Evolutionary conservation across 2,888 invertebrate species (phyloP).

Genomic region (Ptilodon capucinus): DNA sequence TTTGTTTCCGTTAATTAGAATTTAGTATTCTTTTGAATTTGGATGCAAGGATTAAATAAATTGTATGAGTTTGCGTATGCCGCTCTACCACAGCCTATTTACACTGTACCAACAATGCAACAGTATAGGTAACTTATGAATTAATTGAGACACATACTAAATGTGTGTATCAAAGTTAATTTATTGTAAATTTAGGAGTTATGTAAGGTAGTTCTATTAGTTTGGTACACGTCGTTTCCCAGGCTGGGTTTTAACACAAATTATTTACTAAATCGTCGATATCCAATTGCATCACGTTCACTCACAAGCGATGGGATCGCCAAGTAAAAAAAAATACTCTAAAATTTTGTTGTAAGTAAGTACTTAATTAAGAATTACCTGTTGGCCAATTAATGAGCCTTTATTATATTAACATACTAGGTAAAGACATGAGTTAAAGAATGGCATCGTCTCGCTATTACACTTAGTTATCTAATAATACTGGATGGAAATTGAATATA

Average conservation of each 20-base stretch:
- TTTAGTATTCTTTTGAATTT: too few relatives aligned
- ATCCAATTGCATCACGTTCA: constrained; percentile 7
- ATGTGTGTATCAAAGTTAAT: too few relatives aligned
- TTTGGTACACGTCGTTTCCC: too few relatives aligned
- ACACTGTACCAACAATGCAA: too few relatives aligned
- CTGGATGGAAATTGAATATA: constrained; percentile 79
- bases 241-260: not conserved
- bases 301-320: constrained; percentile 49
- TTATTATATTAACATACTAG: constrained; percentile 60
- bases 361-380: constrained; percentile 43
- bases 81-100: too few relatives aligned
- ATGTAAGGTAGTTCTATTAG: constrained; percentile 19
- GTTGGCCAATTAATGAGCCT: constrained; percentile 63
- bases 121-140: too few relatives aligned
- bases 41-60: too few relatives aligned
- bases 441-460: constrained; percentile 58
- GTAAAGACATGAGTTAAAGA: constrained; percentile 72
- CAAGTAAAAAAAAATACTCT: constrained; percentile 15
- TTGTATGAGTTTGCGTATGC: too few relatives aligned
- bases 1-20: too few relatives aligned
- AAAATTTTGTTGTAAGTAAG: constrained; percentile 28
- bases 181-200: constrained; percentile 4
- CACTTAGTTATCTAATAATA: constrained; percentile 78
- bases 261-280: constrained; percentile 6
- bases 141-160: too few relatives aligned